Base-by-base conservation (phyloP, 2,888 invertebrate genomes). In the Mylabris sibirica region DNA sequence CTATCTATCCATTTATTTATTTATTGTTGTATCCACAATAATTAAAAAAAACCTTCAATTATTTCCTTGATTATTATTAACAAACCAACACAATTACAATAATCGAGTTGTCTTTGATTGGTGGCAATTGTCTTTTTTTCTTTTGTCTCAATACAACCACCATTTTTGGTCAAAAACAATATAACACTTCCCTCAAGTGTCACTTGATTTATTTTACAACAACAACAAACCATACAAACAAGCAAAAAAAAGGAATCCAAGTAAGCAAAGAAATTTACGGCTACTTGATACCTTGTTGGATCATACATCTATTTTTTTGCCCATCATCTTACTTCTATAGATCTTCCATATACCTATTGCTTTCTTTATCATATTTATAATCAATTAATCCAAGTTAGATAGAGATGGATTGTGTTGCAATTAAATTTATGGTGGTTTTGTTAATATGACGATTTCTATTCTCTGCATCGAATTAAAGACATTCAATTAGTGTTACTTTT, bases 371-470 rank as follows among this genome's bases (percentile, higher is more conserved):
- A 64, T 59, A 69, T 67, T 62, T 61, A 66, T 68, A 57, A 67
- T 64, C 38, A 67, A 24, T 20, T 20, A 30, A 26, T 49, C 64
- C 63, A 66, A 65, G 71, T 67, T 59, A 62, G 69, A 76, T 66
- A 70, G 71, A 76, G 74, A 74, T 59, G 24, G 63, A 64, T 20
- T 20, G 9, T 35, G 17, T 64, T 67, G 70, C 71, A 74, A 76
- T 75, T 75, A 75, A 74, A 79, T 80, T 79, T 79, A 79, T 78
- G 74, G 74, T 69, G 74, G 74, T 78, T 74, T 75, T 75, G 78
- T 79, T 81, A 82, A 82, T 82, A 80, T 81, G 80, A 79, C 81
- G 78, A 82, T 82, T 82, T 80, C 82, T 81, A 82, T 82, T 81
- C 82, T 75, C 77, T 74, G 73, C 77, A 77, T 77, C 78, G 80